Base-by-base conservation (phyloP, 2,888 invertebrate genomes). In the Ommatoiulus sabulosus region DNA sequence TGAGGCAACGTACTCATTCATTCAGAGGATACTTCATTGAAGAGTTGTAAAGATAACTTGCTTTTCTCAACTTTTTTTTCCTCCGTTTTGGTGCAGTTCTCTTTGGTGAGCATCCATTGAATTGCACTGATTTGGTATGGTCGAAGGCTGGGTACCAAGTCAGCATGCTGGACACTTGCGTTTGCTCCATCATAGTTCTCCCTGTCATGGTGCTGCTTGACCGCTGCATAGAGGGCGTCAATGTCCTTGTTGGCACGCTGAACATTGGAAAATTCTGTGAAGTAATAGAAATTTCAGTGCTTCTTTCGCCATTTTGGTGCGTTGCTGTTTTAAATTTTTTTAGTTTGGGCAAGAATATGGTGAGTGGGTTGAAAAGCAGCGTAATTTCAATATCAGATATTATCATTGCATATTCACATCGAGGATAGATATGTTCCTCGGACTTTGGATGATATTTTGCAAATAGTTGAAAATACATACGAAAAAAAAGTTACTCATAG, bases 101-200 rank as follows among this genome's bases (percentile, higher is more conserved):
- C 96, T 88, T 94, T 93, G 12, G 93, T 90, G 1, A 96, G 90
- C 95, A 96, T 95, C 96, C 96, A 96, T 63, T 92, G 91, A 0
- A 96, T 95, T 44, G 95, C 95, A 86, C 94, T 92, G 89, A 92
- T 91, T 92, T 96, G 96, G 91, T 96, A 96, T 1, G 93, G 93
- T 88, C 96, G 92, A 17, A 96, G 92, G 63, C 90, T 92, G 0
- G 95, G 95, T 88, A 93, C 92, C 84, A 95, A 92, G 89, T 12
- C 46, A 6, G 91, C 87, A 89, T 94, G 94, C 90, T 93, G 92
- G 6, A 93, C 91, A 87, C 90, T n/a, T 6, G 20, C 15, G 3
- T 8, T 3, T 20, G 84, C 17, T 3, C 84, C 15, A 7, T 8
- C 12, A 20, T 10, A 12, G 84, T 8, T n/a, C 84, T 43, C 44